Base-by-base conservation (phyloP, 2,888 invertebrate genomes). In the Thera obeliscata region DNA sequence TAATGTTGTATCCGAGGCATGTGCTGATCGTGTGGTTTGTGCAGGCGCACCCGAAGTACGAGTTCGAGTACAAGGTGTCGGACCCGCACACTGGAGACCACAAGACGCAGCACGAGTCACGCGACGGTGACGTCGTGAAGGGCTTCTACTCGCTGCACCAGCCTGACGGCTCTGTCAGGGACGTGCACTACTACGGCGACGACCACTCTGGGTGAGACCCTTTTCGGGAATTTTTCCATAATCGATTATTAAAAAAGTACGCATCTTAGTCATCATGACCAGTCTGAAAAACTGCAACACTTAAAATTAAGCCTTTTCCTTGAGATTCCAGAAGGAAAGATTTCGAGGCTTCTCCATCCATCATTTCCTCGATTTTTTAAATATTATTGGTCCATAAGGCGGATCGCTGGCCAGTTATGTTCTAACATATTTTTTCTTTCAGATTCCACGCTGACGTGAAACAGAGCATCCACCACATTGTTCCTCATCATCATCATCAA, bases 61-160 rank as follows among this genome's bases (percentile, higher is more conserved):
- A 82, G 57, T 85, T 93, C 69, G 83, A 77, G 63, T 85, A 85
- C 79, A 83, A 84, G 71, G 83, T 86, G 60, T 74, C 78, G 64
- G 94, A 94, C 77, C 87, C 86, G 38, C 91, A 93, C 79, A 94
- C 94, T 64, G 94, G 94, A 46, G 94, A 94, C 82, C 88, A 90
- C 82, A 90, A 90, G 82, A 86, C 87, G 46, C 89, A 90, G 73
- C 89, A 86, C 73, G 90, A 90, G 81, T 79, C 78, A 72, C 87
- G 89, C 65, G 87, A 90, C 60, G 90, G 89, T 3, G 89, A 90
- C 67, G 85, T 87, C 52, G 89, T 90, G 66, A 91, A 90, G 78
- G 94, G 94, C 43, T 75, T 67, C 73, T 77, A 77, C 72, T 69
- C 67, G 58, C 72, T 76, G 81, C 88, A 91, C 70, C 93, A 94